Evolutionary conservation across 2,113 vertebrate species (phyloP), one percentile per base, ranked within the genome.

Genomic region (Vulpes ferrilata): DNA sequence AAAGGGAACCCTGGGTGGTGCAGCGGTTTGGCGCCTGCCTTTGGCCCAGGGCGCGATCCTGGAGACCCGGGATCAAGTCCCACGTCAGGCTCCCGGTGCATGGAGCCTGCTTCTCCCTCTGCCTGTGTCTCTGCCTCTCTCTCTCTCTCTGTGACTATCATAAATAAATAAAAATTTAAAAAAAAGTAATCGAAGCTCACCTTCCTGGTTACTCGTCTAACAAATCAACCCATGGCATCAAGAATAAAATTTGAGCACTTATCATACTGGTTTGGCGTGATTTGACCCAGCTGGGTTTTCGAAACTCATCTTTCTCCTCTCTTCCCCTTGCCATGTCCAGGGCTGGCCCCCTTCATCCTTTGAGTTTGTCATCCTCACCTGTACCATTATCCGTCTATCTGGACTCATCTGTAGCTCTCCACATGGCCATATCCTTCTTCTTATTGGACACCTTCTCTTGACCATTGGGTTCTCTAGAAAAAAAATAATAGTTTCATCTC

Each of bases 171-270:
- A 38, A 38, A 38, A 38, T 38, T 38, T 38, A 2, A 4, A 38
- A 38, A 38, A 82, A 94, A 95, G 97, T 96, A 83, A 96, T 95
- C 94, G 96, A 86, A 97, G 79, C 48, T 38, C 90, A 78, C 74
- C 71, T 84, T 91, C 48, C 43, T n/a, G 62, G 64, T 60, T 92
- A 71, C 35, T 96, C 69, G 43, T 83, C 60, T 80, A 60, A 89
- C 30, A 74, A 78, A 90, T 82, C 25, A 53, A 22, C 27, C 67
- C 27, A 0, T 11, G 48, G 62, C 32, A 20, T 22, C 32, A 86
- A 64, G 76, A 51, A 60, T 60, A 38, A 89, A 71, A 95, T 81
- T 71, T 27, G 16, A 80, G n/a, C 7, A 17, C 43, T 65, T 13
- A 32, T 10, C n/a, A 2, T 8, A 43, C 43, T 27, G 59, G 6